Conservation (phyloP, 2,113 vertebrate genomes). For the Lucifuga dentata region DNA sequence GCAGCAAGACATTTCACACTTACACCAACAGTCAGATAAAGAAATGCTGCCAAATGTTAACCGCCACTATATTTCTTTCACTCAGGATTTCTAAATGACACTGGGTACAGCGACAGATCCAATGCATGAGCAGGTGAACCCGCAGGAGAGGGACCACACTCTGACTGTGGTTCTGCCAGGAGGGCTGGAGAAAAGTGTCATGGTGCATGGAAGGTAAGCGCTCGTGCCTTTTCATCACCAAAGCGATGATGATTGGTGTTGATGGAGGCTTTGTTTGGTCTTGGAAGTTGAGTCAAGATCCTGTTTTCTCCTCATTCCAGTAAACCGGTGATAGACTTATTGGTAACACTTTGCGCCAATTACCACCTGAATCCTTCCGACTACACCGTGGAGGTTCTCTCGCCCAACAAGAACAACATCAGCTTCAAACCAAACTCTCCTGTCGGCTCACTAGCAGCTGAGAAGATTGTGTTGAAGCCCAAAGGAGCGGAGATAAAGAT, state of each 20-base stretch:
- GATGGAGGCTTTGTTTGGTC: too few relatives aligned
- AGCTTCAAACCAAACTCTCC: conserved; percentile 93
- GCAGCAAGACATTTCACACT: conserved; percentile 36
- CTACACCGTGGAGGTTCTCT: conserved; percentile 89
- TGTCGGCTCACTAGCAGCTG: conserved; percentile 91
- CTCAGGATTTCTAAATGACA: conserved; percentile 82
- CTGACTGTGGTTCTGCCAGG: conserved; percentile 89
- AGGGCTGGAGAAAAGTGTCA: conserved; percentile 85
- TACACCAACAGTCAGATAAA: background rate
- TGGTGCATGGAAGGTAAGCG: conserved; percentile 88
- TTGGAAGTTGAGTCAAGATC: too few relatives aligned
- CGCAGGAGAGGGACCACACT: conserved; percentile 84
- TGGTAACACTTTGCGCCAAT: conserved; percentile 91
- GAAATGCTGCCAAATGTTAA: background rate
- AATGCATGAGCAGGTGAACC: conserved; percentile 88
- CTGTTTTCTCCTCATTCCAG: conserved; percentile 70
- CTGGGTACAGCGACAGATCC: conserved; percentile 45
- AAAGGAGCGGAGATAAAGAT: conserved; percentile 85
- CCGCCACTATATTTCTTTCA: background rate
- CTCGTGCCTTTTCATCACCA: too few relatives aligned
- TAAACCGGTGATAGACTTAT: conserved; percentile 94
- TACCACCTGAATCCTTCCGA: conserved; percentile 93
- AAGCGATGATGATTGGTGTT: too few relatives aligned
- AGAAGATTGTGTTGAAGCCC: conserved; percentile 90
- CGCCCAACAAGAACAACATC: conserved; percentile 87